Evolutionary conservation across 2,888 invertebrate species (phyloP), one percentile per base, ranked within the genome.

Genomic region (Augochlorella aurata): DNA sequence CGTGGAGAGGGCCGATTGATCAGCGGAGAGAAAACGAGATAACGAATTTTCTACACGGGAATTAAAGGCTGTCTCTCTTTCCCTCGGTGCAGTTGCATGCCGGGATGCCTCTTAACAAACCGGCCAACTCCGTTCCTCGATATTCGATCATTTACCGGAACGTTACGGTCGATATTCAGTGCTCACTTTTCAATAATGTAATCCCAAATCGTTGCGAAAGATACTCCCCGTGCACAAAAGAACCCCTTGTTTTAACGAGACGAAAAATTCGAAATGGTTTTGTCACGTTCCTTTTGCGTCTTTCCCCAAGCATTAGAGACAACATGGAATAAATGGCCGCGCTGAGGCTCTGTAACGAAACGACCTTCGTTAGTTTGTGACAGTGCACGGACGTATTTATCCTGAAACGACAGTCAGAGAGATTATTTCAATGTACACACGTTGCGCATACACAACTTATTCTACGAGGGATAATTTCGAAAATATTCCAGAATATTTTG

Each of bases 41-140:
- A 74, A 76, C 69, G 50, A 47, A 70, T 54, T 67, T 71, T 45
- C 47, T 12, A n/a, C 24, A 9, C 38, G 24, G 58, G 45, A 71
- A 58, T 58, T 47, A 45, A 71, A 71, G 44, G 54, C 54, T 65
- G 12, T n/a, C 49, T 45, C 67, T 49, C 3, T 45, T 9, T n/a
- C 16, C 68, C 47, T 18, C 18, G 29, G 10, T 38, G 69, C 29
- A 18, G 10, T 14, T 52, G 16, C 50, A 52, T 49, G 10, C 63
- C 38, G 63, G 38, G 16, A 49, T 24, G 18, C 45, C 65, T 44
- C 65, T 65, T 65, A 65, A 65, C 44, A 44, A 65, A 38, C 18
- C 44, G 5, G 65, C n/a, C 44, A n/a, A 38, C 38, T n/a, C 38
- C 65, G 12, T 38, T 44, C 44, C n/a, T n/a, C 65, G 44, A n/a